Percentiles rank a stretch among this genome's conserved stretches.
These are phyloP conservation scores for Spheniscus humboldti DNA, from an alignment of 2,797 vertebrate genomes.

Conservation along the genomic window DNA sequence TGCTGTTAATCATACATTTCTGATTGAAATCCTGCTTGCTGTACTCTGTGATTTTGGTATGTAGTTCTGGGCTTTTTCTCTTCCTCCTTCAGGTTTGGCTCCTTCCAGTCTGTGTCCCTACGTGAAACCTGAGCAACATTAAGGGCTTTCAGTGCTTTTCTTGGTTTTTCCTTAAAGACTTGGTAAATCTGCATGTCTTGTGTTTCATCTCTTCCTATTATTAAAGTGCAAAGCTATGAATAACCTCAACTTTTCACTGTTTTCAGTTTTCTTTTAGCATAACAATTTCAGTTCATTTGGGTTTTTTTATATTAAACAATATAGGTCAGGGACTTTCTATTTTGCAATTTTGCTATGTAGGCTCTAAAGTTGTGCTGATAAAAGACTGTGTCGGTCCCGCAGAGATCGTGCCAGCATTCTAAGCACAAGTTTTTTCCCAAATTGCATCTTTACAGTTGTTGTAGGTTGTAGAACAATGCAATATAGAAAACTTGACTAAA, in stretches of 20 bases:
- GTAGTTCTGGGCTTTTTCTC: constrained; percentile 86
- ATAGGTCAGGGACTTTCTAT: not conserved
- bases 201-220: constrained; percentile 69
- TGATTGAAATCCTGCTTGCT: constrained; percentile 69
- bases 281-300: not conserved
- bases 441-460: not conserved
- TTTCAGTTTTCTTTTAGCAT: constrained; percentile 55
- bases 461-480: not conserved
- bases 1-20: constrained; percentile 35
- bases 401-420: not conserved
- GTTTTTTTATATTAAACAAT: not conserved
- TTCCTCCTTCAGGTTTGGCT: constrained; percentile 97
- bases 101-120: constrained; percentile 99
- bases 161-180: constrained; percentile 97
- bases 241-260: constrained; percentile 43
- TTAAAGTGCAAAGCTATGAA: constrained; percentile 58
- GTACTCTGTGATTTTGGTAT: constrained; percentile 69
- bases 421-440: not conserved
- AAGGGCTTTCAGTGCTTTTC: constrained; percentile 98
- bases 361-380: not conserved
- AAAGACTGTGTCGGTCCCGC: accelerated
- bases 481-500: not conserved
- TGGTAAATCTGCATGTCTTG: constrained; percentile 92
- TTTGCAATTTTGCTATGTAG: not conserved
- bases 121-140: constrained; percentile 99